phyloP scores from a whole-genome alignment of 2,797 vertebrate genomes.

The Mionectes olivaceus region DNA sequence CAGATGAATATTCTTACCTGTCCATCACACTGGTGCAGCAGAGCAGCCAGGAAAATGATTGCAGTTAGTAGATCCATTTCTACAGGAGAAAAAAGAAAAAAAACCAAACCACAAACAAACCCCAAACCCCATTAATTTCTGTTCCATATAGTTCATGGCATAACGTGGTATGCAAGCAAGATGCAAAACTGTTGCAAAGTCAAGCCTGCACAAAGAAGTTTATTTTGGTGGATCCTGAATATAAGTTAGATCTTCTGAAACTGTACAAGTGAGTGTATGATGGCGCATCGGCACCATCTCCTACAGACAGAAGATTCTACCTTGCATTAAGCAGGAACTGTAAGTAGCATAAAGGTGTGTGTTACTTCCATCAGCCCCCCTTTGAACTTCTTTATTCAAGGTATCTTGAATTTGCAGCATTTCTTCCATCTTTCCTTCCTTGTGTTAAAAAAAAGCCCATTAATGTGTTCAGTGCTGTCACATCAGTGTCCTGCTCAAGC shows the following conservation, averaged over 20 bases:
- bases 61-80: conserved; percentile 18
- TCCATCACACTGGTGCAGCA: conserved; percentile 3
- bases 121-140: neutral
- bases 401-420: neutral
- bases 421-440: neutral
- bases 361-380: neutral
- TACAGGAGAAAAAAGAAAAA: neutral
- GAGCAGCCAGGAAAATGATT: neutral
- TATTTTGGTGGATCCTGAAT: neutral
- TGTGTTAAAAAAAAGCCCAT: neutral
- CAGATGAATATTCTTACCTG: conserved; percentile 4
- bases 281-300: neutral
- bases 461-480: neutral
- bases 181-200: neutral
- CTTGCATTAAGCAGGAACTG: neutral
- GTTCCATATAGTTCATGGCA: neutral
- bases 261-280: neutral
- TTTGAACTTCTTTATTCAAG: neutral
- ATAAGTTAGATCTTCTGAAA: neutral
- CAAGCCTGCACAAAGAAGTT: neutral
- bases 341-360: neutral
- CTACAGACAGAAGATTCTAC: neutral
- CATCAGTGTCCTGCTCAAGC: neutral
- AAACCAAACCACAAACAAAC: neutral
- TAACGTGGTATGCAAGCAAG: neutral